Base-by-base conservation (phyloP, 2,113 vertebrate genomes). In the Grus americana region DNA sequence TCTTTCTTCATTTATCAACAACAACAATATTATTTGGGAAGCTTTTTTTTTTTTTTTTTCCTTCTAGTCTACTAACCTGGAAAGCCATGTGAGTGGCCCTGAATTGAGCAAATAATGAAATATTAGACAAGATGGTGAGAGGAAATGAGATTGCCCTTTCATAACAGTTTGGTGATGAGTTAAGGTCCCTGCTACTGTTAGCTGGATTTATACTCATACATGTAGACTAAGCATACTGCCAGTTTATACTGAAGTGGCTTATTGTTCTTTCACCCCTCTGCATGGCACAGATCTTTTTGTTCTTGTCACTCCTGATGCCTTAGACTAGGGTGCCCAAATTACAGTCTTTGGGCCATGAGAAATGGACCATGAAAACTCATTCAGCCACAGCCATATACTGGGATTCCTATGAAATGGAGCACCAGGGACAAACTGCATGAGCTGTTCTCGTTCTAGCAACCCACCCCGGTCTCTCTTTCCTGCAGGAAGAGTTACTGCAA, bases 1-100 rank as follows among this genome's bases (percentile, higher is more conserved):
- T 88, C 67, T 91, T 81, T 80, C 75, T 88, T 93, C 82, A 84
- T 86, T 89, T 88, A 93, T 96, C 79, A 92, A 76, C 54, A 91
- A 91, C 76, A 94, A 83, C 76, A 93, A 76, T 52, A 85, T 65
- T 62, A 70, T 63, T 54, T 58, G 55, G 42, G 47, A 73, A 74
- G 44, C 21, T 62, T 57, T 63, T 78, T 58, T 42, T 30, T 36
- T 30, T 36, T 36, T 55, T 30, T 42, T 32, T 5, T 6, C 4
- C 12, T 40, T 9, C 40, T 70, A 26, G 36, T 93, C 66, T 90
- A 47, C 58, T 76, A 82, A 65, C 63, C 49, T 79, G 63, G 46
- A 92, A 87, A 93, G 34, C 47, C 17, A 30, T 5, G 9, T 46
- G 65, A 52, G 61, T 54, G 92, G 50, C 40, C 70, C 57, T 70